Evolutionary conservation across 2,113 vertebrate genomes (phyloP).

Genomic region (Epinephelus fuscoguttatus): DNA sequence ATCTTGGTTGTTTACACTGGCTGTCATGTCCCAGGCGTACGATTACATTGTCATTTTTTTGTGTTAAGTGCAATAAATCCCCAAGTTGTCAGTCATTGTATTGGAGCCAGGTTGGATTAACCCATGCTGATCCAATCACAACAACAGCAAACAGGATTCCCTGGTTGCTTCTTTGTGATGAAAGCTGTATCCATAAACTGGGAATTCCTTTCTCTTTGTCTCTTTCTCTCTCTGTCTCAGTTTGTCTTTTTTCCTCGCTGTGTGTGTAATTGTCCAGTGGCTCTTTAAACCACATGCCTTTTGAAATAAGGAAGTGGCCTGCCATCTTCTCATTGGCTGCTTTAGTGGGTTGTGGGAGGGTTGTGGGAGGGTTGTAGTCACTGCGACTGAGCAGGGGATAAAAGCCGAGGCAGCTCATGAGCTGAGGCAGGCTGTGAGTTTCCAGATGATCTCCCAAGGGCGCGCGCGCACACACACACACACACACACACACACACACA

Average conservation of each 20-base stretch:
- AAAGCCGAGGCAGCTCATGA: conserved; percentile 56
- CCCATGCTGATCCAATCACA: conserved; percentile 3
- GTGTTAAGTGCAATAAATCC: no score
- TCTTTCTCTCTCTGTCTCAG: conserved; percentile 32
- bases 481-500: conserved; percentile 19
- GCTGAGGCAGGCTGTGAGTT: conserved; percentile 46
- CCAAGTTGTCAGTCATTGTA: no score
- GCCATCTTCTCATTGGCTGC: conserved; percentile 76
- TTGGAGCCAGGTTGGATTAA: neutral
- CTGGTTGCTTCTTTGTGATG: neutral
- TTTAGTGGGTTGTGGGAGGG: conserved; percentile 56
- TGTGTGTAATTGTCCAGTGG: conserved; percentile 58
- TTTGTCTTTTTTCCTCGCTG: neutral
- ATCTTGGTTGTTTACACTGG: no score
- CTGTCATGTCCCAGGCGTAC: no score
- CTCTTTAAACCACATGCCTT: conserved; percentile 79
- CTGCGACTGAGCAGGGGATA: conserved; percentile 52
- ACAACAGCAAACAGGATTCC: neutral
- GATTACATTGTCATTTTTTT: no score
- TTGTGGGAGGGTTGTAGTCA: conserved; percentile 61
- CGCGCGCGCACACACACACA: conserved; percentile 12
- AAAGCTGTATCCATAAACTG: neutral
- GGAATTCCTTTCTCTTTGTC: conserved; percentile 47
- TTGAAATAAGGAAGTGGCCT: conserved; percentile 76
- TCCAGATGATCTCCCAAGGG: conserved; percentile 54